These are phyloP conservation scores for Cheilosia pagana DNA, from an alignment of 2,888 invertebrate genomes.

Conservation along the genomic window DNA sequence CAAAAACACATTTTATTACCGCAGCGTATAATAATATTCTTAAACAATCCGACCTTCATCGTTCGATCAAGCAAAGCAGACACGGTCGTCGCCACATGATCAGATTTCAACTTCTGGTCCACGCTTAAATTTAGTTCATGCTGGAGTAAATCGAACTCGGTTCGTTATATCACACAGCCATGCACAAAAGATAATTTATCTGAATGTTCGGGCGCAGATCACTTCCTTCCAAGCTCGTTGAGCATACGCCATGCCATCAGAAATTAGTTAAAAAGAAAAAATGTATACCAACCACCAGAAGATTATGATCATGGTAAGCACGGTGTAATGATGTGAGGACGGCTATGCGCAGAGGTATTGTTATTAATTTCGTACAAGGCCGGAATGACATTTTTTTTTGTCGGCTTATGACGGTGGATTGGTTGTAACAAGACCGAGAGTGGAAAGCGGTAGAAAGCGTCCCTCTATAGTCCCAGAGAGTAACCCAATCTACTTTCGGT, in stretches of 20 bases:
- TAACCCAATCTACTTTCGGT: background rate
- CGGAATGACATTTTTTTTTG: slow-evolving; percentile 56
- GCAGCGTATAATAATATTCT: slow-evolving; percentile 13
- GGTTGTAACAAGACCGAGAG: slow-evolving; percentile 38
- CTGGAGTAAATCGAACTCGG: background rate
- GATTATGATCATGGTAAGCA: slow-evolving; percentile 3
- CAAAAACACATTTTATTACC: slow-evolving; percentile 15
- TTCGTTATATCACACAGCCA: background rate
- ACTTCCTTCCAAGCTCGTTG: background rate
- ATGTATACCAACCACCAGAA: background rate
- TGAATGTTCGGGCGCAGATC: slow-evolving; percentile 26
- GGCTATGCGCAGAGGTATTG: slow-evolving; percentile 13
- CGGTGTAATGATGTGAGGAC: background rate
- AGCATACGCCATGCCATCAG: slow-evolving; percentile 2
- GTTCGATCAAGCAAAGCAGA: slow-evolving; percentile 33
- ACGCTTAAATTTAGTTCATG: slow-evolving; percentile 15
- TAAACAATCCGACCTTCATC: slow-evolving; percentile 71
- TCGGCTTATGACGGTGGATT: slow-evolving; percentile 5
- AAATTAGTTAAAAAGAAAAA: slow-evolving; percentile 1
- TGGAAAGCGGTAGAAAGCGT: slow-evolving; percentile 56
- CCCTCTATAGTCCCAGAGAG: background rate
- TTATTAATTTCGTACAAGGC: slow-evolving; percentile 57
- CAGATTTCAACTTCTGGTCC: slow-evolving; percentile 57
- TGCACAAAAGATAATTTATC: slow-evolving; percentile 55
- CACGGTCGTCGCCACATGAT: slow-evolving; percentile 15